Evolutionary conservation across 2,888 invertebrate genomes (phyloP).

Genomic region (Trichacis sp.): DNA sequence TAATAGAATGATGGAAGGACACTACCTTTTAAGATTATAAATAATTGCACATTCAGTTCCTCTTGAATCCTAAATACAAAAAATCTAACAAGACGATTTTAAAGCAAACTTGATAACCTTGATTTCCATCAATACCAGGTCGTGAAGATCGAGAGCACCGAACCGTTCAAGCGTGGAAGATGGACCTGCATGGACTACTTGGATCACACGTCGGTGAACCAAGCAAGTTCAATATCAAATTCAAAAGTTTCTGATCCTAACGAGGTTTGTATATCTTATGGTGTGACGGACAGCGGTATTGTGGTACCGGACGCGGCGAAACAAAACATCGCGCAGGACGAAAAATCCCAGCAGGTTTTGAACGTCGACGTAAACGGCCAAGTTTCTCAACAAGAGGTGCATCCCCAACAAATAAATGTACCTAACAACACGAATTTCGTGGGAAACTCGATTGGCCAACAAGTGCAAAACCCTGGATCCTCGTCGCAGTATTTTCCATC

Average conservation of each 20-base stretch:
- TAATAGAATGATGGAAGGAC: too few relatives aligned
- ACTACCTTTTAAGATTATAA: too few relatives aligned
- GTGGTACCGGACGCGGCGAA: slow-evolving; percentile 58
- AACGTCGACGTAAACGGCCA: slow-evolving; percentile 61
- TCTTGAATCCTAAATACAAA: too few relatives aligned
- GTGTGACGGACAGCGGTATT: slow-evolving; percentile 63
- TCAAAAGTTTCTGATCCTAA: slow-evolving; percentile 64
- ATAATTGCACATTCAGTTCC: too few relatives aligned
- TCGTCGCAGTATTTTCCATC: slow-evolving; percentile 42
- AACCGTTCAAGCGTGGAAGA: slow-evolving; percentile 90
- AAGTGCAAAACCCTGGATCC: slow-evolving; percentile 71
- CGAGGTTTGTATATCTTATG: slow-evolving; percentile 67
- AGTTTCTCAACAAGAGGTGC: slow-evolving; percentile 56
- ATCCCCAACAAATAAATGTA: slow-evolving; percentile 50
- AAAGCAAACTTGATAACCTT: background rate
- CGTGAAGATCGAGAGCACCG: slow-evolving; percentile 95
- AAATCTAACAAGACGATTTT: too few relatives aligned
- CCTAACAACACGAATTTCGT: slow-evolving; percentile 50
- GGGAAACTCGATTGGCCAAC: slow-evolving; percentile 66
- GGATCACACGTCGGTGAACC: slow-evolving; percentile 78
- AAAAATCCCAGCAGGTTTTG: slow-evolving; percentile 46
- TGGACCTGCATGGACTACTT: slow-evolving; percentile 96
- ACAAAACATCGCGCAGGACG: slow-evolving; percentile 52
- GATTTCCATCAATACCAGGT: slow-evolving; percentile 80
- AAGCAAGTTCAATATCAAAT: slow-evolving; percentile 58